Base-by-base conservation (phyloP, 2,888 invertebrate species). In the Cataglyphis rosenhaueri region DNA sequence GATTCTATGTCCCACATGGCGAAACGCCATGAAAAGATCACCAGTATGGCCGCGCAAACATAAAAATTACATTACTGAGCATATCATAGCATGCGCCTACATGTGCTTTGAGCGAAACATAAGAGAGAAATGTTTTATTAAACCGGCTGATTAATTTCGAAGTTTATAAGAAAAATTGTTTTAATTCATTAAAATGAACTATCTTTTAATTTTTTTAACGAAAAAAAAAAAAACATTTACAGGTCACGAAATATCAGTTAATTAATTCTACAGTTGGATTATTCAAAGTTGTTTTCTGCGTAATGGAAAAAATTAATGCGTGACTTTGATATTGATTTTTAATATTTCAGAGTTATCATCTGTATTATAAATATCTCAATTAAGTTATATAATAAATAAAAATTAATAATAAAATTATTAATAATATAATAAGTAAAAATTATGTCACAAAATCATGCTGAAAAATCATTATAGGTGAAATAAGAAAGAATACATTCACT, bases 1-100 rank as follows among this genome's bases (percentile, higher is more conserved):
- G 25, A 18, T 59, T 66, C 41, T 44, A n/a, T 25, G 59, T 59
- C 12, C 78, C 70, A 59, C 59, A 78, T 70, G 59, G 35, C 25
- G 59, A 35, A 68, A 59, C 18, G 59, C 0, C 0, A 21, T 35
- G 44, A 21, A 70, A 70, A 41, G 41, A 32, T 78, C 8, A 25
- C 4, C 32, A 21, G 61, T 44, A 3, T 44, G 6, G 32, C 1
- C 57, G 57, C 3, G 38, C 18, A 59, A 41, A 41, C 21, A 52
- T 32, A 55, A 52, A 12, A 62, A 6, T 76, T 52, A 25, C 65
- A 4, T 52, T 48, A 75, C 5, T 25, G 55, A 38, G n/a, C 21
- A 21, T n/a, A 9, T 52, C 12, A 9, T 55, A 65, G 38, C n/a
- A 32, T 35, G 10, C 15, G n/a, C 64, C 9, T 21, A 41, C 12